Evolutionary conservation across 2,113 vertebrate genomes (phyloP), one percentile per base, ranked within the genome.

Genomic region (Neofelis nebulosa): DNA sequence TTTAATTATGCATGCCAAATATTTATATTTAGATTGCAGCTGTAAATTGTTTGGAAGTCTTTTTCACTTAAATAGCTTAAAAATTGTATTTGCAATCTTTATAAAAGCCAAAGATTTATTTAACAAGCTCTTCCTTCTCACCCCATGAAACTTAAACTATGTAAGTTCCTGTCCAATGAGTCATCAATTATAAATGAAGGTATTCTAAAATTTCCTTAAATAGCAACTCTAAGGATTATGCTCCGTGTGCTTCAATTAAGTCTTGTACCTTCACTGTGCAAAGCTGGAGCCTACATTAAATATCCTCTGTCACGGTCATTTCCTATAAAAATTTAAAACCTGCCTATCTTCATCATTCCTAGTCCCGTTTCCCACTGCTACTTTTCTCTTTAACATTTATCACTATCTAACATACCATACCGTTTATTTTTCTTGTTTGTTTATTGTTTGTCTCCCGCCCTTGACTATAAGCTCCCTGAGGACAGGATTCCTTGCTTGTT

Each of bases 1-100:
- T 94, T 81, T 74, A 91, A 96, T 92, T 84, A 48, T 29, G 27
- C 16, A 80, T 74, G 71, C 45, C 29, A 88, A 88, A n/a, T 90
- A 55, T 73, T 93, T 89, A 79, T 85, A 84, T 93, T 94, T 82
- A 87, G 55, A 73, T 38, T 33, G 48, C 27, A 83, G 57, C 76
- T 88, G 10, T 78, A 94, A 94, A 76, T 65, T 66, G 45, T 76
- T 88, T 88, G 31, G 25, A 66, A 57, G 31, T 48, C 80, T 36
- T 96, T 79, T 76, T 50, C 48, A 61, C 5, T 78, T 68, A 73
- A 93, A 61, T 80, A 81, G 71, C n/a, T 79, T 95, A 55, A 85
- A 91, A 89, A 66, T 88, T 29, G 21, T 52, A 45, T 65, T 90
- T 52, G n/a, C 5, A 87, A 76, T 68, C 41, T 73, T 41, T 82